Evolutionary conservation across 2,888 invertebrate species (phyloP).

Genomic region (Tromatobia lineatoria): DNA sequence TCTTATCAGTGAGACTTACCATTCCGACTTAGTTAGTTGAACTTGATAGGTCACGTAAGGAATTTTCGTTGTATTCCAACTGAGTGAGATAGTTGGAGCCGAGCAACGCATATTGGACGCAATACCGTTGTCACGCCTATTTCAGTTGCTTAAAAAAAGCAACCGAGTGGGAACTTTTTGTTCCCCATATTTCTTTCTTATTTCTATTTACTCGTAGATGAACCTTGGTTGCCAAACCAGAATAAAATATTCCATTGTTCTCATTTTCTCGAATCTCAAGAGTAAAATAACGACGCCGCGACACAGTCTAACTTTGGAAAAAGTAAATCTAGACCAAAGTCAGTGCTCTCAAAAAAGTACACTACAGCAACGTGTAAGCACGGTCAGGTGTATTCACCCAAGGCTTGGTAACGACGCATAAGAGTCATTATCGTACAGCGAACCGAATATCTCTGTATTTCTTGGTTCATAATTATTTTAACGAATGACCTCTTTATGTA

Average conservation of each 20-base stretch:
- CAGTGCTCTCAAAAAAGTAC: neutral
- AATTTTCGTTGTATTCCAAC: no score
- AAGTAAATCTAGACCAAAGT: neutral
- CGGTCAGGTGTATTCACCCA: neutral
- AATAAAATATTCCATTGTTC: neutral
- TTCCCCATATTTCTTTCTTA: neutral
- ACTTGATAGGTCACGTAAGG: no score
- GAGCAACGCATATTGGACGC: no score
- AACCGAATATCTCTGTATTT: neutral
- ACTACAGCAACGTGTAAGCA: neutral
- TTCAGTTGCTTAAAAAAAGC: no score
- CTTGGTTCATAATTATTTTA: constrained; percentile 30
- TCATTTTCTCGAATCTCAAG: neutral
- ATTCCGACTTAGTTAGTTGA: no score
- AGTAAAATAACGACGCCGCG: neutral
- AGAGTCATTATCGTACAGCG: neutral
- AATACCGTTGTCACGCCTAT: no score
- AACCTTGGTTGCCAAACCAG: neutral
- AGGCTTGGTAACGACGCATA: constrained; percentile 6
- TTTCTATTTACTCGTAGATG: neutral
- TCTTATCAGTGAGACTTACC: no score
- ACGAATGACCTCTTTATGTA: constrained; percentile 58
- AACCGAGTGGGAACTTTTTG: no score
- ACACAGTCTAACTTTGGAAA: neutral
- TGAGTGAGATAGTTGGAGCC: no score